These are phyloP conservation scores for Oscheius sp. DNA, from an alignment of 2,888 invertebrate genomes.

Conservation along the genomic window DNA sequence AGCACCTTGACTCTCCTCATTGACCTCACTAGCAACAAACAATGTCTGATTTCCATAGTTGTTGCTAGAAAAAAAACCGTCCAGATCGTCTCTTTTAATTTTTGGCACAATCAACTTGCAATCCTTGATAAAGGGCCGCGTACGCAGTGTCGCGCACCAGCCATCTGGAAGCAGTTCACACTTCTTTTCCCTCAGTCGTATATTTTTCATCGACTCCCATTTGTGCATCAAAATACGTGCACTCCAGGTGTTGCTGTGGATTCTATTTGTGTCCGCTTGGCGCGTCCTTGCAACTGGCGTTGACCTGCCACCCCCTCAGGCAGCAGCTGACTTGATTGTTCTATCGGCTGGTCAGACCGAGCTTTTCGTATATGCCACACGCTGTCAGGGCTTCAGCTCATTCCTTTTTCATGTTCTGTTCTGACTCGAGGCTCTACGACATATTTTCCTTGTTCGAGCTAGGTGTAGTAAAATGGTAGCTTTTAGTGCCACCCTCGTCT, in stretches of 20 bases:
- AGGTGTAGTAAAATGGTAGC: conserved; percentile 30
- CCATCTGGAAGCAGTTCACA: conserved; percentile 16
- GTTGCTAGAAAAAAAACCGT: no score
- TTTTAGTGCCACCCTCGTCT: conserved; percentile 32
- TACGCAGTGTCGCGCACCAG: background rate
- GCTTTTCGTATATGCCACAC: conserved; percentile 9
- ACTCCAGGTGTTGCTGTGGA: conserved; percentile 5
- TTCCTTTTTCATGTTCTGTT: background rate
- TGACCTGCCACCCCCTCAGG: conserved; percentile 37
- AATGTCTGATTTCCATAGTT: no score
- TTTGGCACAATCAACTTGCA: no score
- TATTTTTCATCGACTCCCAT: conserved; percentile 1
- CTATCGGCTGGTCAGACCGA: conserved; percentile 27
- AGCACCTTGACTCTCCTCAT: no score
- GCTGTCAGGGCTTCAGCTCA: conserved; percentile 2
- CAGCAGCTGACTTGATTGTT: conserved; percentile 37
- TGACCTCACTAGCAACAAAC: no score
- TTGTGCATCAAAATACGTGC: conserved; percentile 7
- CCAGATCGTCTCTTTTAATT: no score
- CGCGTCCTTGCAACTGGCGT: conserved; percentile 33
- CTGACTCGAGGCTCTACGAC: no score
- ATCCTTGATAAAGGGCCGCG: no score
- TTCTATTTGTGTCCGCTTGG: conserved; percentile 34
- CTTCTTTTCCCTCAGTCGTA: background rate
- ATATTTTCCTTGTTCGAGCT: no score